Evolutionary conservation across 23 tunicate genomes (phyloP), one percentile per base, ranked within the genome.

Genomic region (Trididemnum clinides): DNA sequence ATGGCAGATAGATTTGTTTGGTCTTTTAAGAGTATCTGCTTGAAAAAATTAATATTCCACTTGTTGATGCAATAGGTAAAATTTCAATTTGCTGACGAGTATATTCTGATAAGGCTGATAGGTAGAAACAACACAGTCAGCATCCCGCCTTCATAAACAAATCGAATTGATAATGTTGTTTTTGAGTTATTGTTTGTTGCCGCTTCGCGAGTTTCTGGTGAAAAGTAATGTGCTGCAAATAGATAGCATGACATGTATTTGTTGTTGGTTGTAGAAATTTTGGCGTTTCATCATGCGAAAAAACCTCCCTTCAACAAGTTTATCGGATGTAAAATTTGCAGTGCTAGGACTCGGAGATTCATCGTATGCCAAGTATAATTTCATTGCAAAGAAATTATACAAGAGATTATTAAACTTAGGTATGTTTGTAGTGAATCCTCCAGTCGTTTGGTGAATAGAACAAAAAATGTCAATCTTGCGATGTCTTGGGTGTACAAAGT

Each of bases 271-370:
- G 49, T 82, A 93, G 98, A 88, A 72, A 73, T 94, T 94, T 65
- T 94, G 98, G 98, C 82, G 89, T 39, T 94, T 94, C 71, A 85
- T 94, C 1, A 94, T 94, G 98, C 87, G 90, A 54, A 94, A 89
- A 64, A 89, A 87, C 59, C 88, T 94, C 0, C 94, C 90, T 22
- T 10, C 54, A 2, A 27, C 89, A 21, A 74, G 91, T 65, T 82
- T 94, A 29, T 7, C 66, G 10, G 88, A 74, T 33, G 66, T 94
- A 0, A 73, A 64, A 33, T 94, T 85, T 76, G 94, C 75, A 34
- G 98, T 94, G 5, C 87, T 94, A 3, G 98, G 94, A 28, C 85
- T 94, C 1, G 98, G 98, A 10, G 98, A 94, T 82, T 94, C 98
- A 2, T 94, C 98, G 6, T 94, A 94, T 65, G 88, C 98, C 34